Base-by-base conservation (phyloP, 1,140 invertebrate species). In the Phortica variegata region DNA sequence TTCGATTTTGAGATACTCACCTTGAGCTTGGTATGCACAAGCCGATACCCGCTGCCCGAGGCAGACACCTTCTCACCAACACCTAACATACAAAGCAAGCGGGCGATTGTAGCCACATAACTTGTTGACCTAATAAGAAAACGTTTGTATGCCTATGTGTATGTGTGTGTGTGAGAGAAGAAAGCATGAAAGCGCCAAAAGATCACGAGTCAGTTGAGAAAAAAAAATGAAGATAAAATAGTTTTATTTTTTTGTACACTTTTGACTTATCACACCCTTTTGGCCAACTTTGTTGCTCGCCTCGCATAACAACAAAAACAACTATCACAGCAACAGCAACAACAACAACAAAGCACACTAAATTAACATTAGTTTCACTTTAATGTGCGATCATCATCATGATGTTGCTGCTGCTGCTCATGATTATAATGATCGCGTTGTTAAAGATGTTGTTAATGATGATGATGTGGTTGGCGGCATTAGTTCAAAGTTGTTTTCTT, bases 401-500 rank as follows among this genome's bases (percentile, higher is more conserved):
- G 8, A 34, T 8, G 5, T 34, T 34, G 6, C 13, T 4, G n/a
- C 13, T 8, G 8, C 13, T 34, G 4, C 6, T 9, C 13, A 34
- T 15, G 13, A 34, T 43, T 51, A 44, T 37, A 49, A 40, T 49
- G 23, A 26, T 26, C 23, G 10, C 5, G 23, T 26, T 26, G 5
- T 5, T 26, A 6, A 26, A 26, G 23, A 5, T 26, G 5, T 26
- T 26, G 23, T 10, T n/a, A n/a, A n/a, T n/a, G n/a, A n/a, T 47
- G 49, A 34, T 47, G 37, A 47, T 45, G 52, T 52, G 47, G 37
- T 43, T 49, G 56, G 44, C 63, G 63, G 63, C 63, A 68, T 63
- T 60, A 63, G 60, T 63, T 69, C 63, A 68, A 68, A 68, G 63
- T 60, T 5, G 13, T 7, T 16, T 36, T 36, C 6, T 16, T 16